Evolutionary conservation across 2,113 vertebrate genomes (phyloP), one percentile per base, ranked within the genome.

Genomic region (Burhinus bistriatus): DNA sequence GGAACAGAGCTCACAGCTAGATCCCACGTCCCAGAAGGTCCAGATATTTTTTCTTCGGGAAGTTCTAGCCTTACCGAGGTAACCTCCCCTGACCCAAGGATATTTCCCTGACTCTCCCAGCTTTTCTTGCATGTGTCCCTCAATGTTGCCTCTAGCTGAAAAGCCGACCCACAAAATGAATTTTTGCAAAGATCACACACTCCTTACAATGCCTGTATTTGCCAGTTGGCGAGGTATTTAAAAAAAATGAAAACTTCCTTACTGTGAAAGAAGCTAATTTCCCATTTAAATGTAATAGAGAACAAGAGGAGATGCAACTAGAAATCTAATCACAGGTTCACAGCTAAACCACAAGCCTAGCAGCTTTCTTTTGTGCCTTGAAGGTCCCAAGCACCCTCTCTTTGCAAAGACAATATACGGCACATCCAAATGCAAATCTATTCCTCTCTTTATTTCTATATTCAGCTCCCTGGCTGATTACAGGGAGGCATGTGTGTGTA

Each of bases 401-500:
- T 88, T 68, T 75, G 75, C 82, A 91, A 94, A 97, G 93, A 95
- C 95, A 93, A 97, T 95, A 75, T 72, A 87, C 9, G 34, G 84
- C 87, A 93, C 87, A 96, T 96, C 94, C 97, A 95, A 96, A 97
- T 97, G 96, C 96, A 96, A 97, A 97, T 97, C 93, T 75, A 83
- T 92, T 96, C 92, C 95, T 88, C 75, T 96, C 92, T 97, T 97
- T 97, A 94, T 95, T 97, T 96, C 94, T 96, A 91, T 95, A 95
- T 97, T 96, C 95, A 97, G 91, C 85, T 95, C 79, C 61, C 85
- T 25, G 71, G 91, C 89, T 95, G 97, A 96, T 96, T 94, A 86
- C 62, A 91, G 89, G 79, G 89, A 93, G 59, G 45, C 96, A 92
- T 94, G 89, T 94, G 87, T 86, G 75, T 83, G 78, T 55, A 71